Percentiles rank a stretch among this genome's conserved stretches.
Conservation (phyloP, 2,888 invertebrate species). For the Lasioglossum villosulum region DNA sequence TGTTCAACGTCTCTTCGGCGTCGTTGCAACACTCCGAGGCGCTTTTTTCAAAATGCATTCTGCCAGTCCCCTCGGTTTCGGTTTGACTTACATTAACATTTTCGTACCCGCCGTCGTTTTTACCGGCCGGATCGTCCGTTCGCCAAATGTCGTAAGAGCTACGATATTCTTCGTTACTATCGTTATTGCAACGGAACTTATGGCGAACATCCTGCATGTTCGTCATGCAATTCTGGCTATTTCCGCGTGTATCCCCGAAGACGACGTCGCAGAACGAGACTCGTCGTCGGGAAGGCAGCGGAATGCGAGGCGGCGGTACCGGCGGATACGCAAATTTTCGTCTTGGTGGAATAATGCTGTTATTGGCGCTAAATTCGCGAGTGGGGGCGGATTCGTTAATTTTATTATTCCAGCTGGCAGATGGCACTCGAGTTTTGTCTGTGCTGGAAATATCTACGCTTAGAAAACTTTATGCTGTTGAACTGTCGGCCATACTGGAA, state of each 20-base stretch:
- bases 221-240: constrained; percentile 25
- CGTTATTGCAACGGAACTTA: constrained; percentile 30
- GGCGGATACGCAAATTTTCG: constrained; percentile 71
- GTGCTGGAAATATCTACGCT: constrained; percentile 57
- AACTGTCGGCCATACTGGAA: neutral
- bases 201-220: constrained; percentile 66
- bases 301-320: constrained; percentile 65
- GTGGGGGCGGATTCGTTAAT: constrained; percentile 38
- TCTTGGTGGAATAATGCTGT: constrained; percentile 57
- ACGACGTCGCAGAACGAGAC: constrained; percentile 73
- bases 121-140: constrained; percentile 52
- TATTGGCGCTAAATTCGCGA: constrained; percentile 37
- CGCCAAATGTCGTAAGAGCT: constrained; percentile 61
- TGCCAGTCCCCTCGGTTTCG: constrained; percentile 31
- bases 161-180: constrained; percentile 46
- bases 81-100: constrained; percentile 36
- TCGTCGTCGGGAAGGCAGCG: constrained; percentile 67
- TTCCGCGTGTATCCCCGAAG: constrained; percentile 44
- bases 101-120: constrained; percentile 65
- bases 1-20: constrained; percentile 28
- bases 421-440: constrained; percentile 46
- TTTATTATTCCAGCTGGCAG: constrained; percentile 31
- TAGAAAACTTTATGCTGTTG: constrained; percentile 34
- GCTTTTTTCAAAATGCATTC: constrained; percentile 44
- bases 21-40: constrained; percentile 33